These are phyloP conservation scores for Heliconius erato DNA, from an alignment of 2,888 invertebrate species.

Conservation along the genomic window DNA sequence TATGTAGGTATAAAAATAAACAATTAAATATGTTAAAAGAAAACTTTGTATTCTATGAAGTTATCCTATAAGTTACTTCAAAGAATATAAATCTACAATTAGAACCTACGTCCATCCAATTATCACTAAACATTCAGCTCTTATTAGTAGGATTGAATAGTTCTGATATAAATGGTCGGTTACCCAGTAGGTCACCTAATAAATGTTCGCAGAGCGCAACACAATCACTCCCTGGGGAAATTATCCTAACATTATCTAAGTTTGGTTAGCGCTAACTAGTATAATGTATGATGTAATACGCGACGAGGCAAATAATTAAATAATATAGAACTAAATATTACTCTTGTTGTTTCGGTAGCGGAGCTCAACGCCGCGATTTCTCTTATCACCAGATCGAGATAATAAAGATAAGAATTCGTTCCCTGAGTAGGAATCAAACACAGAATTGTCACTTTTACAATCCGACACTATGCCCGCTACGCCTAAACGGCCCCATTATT, in stretches of 20 bases:
- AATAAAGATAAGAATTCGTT: neutral
- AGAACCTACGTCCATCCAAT: neutral
- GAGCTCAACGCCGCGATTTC: neutral
- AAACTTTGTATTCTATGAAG: too few relatives aligned
- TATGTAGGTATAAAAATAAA: too few relatives aligned
- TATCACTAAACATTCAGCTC: neutral
- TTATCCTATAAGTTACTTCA: too few relatives aligned
- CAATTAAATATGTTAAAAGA: too few relatives aligned
- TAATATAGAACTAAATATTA: neutral
- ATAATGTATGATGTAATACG: constrained; percentile 17
- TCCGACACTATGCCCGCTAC: neutral
- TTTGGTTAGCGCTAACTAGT: constrained; percentile 30
- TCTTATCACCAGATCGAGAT: neutral
- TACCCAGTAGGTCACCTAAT: constrained; percentile 24
- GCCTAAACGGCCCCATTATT: neutral
- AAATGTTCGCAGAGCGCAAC: constrained; percentile 32
- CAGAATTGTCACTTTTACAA: neutral
- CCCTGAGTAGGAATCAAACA: neutral
- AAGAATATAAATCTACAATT: neutral
- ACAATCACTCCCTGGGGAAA: constrained; percentile 31
- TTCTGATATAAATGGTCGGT: constrained; percentile 29
- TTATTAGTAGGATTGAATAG: constrained; percentile 29
- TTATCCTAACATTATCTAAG: constrained; percentile 31
- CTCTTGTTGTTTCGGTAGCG: neutral
- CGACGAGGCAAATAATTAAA: neutral